Evolutionary conservation across 2,888 invertebrate species (phyloP).

Genomic region (Drosophila nr. fundita): DNA sequence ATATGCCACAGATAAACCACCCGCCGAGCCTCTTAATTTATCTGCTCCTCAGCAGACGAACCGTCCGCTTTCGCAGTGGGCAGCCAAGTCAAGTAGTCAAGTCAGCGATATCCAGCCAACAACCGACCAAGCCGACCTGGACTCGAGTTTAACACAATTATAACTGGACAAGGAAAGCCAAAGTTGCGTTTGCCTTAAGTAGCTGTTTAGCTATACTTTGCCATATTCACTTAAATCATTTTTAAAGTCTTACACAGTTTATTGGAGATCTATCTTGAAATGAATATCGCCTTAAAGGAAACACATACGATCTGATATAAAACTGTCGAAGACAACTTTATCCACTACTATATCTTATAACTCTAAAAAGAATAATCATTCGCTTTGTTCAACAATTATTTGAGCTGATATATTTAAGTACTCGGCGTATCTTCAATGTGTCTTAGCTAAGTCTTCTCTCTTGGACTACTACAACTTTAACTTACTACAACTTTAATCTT

Average conservation of each 20-base stretch:
- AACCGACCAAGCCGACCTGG: constrained; percentile 5
- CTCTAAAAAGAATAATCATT: neutral
- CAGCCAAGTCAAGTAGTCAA: constrained; percentile 6
- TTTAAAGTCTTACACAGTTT: neutral
- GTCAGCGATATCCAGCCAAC: neutral
- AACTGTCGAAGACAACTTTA: neutral
- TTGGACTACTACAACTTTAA: too few relatives aligned
- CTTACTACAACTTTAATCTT: neutral
- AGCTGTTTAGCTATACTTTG: neutral
- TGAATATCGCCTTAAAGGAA: neutral
- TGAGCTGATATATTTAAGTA: neutral
- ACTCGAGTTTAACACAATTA: constrained; percentile 10
- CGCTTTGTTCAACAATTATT: neutral
- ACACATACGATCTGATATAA: neutral
- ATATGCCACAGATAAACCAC: constrained; percentile 66
- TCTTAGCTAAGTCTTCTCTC: neutral
- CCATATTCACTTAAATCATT: neutral
- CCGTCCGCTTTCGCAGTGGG: constrained; percentile 35
- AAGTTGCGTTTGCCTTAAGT: neutral
- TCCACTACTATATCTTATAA: neutral
- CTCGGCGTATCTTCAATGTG: accelerated
- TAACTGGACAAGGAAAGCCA: constrained; percentile 4
- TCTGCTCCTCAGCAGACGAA: constrained; percentile 37
- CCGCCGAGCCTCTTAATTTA: constrained; percentile 73
- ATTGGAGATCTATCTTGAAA: neutral